Base-by-base conservation (phyloP, 2,888 invertebrate genomes). In the Onthophagus sagittarius region DNA sequence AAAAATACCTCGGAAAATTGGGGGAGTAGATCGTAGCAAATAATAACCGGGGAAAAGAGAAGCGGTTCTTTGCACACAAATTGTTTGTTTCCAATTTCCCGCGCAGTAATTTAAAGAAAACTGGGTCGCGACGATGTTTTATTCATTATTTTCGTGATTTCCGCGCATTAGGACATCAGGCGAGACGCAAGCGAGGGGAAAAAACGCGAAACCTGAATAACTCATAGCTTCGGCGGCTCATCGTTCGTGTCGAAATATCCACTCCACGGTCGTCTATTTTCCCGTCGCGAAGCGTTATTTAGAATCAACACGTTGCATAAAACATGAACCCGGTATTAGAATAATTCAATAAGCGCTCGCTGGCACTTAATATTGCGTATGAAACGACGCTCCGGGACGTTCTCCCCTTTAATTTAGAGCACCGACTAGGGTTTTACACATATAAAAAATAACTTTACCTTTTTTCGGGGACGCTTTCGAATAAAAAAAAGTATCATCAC, bases 271-370 rank as follows among this genome's bases (percentile, higher is more conserved):
- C 64, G n/a, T 64, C 23, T 23, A 64, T 23, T 64, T 64, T 15
- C 64, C 14, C 23, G 15, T 64, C 64, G 15, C 39, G 39, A 53
- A 53, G 39, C 31, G 32, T 67, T 67, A 67, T 32, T 67, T 67
- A 31, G 67, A 67, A 67, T 67, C 67, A 67, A 67, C 67, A 67
- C 67, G 67, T 23, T 67, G 32, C 53, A 71, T 23, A 71, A 62
- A 70, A 71, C 63, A 62, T 71, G 62, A 62, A 31, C 39, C 11
- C 71, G 71, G 23, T n/a, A 62, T 71, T 71, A 71, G 71, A 23
- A 71, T 62, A 63, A 63, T 71, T 71, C 71, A 63, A 63, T 31
- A 53, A 71, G 31, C 62, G 62, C 62, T 53, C 39, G 39, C 39
- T 53, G 39, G 39, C 39, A 53, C 39, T 53, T 53, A 53, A 53